phyloP scores from a whole-genome alignment of 2,113 vertebrate genomes.

The Antigone vipio region DNA sequence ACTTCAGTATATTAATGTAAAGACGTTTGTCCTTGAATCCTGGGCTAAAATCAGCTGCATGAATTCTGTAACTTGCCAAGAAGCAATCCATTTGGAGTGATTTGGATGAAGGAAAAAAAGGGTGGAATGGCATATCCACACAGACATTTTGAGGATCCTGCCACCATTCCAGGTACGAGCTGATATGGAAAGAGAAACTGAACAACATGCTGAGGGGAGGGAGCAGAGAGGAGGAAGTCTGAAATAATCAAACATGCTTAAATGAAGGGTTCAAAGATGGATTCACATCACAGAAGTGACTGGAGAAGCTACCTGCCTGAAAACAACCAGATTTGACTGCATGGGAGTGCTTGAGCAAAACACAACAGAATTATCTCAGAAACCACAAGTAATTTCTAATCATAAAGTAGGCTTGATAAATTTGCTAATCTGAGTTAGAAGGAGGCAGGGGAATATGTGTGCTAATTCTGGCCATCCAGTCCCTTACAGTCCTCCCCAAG shows the following conservation, averaged over 20 bases:
- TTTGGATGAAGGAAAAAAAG: background rate
- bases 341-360: background rate
- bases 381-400: background rate
- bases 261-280: background rate
- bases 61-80: background rate
- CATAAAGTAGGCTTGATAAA: background rate
- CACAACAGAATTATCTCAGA: background rate
- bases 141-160: background rate
- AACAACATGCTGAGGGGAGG: background rate
- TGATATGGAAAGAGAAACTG: background rate
- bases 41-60: background rate
- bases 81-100: background rate
- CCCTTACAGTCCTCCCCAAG: background rate
- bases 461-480: background rate
- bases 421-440: background rate
- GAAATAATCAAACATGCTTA: background rate
- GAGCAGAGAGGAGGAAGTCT: background rate
- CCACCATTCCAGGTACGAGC: background rate
- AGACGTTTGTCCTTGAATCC: background rate
- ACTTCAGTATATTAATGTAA: background rate
- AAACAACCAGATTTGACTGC: background rate
- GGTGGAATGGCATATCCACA: background rate
- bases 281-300: background rate
- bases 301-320: background rate
- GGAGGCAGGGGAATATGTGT: background rate